Conservation (phyloP, 1,140 invertebrate genomes). For the Heliconius congener region DNA sequence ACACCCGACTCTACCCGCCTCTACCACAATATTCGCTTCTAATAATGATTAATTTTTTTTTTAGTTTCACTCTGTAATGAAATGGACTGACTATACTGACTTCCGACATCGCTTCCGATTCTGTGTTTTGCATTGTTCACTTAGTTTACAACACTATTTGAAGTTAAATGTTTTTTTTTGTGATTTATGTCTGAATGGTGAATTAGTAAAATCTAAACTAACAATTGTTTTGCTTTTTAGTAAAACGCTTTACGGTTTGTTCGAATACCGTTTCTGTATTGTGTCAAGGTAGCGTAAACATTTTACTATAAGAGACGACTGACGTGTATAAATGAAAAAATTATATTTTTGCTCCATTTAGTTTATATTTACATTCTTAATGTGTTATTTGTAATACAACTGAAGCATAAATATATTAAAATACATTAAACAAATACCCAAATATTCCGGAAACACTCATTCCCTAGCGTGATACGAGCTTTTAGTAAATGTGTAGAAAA, state of each 20-base stretch:
- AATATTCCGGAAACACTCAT: not conserved
- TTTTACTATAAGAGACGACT: too few relatives aligned
- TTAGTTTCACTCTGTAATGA: too few relatives aligned
- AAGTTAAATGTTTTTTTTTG: not conserved
- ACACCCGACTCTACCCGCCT: too few relatives aligned
- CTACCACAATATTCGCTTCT: too few relatives aligned
- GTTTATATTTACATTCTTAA: too few relatives aligned
- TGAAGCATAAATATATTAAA: not conserved
- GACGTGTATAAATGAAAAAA: too few relatives aligned
- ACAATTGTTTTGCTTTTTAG: too few relatives aligned
- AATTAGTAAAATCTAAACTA: too few relatives aligned
- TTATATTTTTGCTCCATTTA: too few relatives aligned
- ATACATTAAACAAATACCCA: not conserved
- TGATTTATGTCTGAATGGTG: not conserved
- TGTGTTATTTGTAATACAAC: too few relatives aligned
- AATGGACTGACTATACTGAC: not conserved
- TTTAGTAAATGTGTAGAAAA: constrained; percentile 1
- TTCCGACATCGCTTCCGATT: not conserved
- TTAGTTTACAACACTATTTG: not conserved
- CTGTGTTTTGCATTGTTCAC: not conserved
- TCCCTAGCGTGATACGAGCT: not conserved
- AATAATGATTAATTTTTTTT: too few relatives aligned
- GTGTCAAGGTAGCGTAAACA: too few relatives aligned
- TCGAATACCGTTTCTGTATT: not conserved
- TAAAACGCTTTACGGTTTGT: not conserved